These are phyloP conservation scores for Chionoecetes opilio DNA, from an alignment of 1,140 invertebrate genomes.

Conservation along the genomic window DNA sequence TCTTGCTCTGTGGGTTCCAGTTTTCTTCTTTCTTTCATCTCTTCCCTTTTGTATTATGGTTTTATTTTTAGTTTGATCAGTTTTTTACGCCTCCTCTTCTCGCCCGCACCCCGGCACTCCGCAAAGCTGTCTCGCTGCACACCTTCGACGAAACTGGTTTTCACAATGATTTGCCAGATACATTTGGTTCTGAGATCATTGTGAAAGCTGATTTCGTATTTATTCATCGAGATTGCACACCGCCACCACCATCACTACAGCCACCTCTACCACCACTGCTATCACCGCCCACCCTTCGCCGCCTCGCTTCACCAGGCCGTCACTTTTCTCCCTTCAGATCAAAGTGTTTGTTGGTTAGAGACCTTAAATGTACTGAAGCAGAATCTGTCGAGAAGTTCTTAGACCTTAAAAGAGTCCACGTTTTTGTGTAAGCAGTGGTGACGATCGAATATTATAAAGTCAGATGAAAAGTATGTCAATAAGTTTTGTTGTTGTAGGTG, in stretches of 20 bases:
- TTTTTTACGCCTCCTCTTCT: not conserved
- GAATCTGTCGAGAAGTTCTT: not conserved
- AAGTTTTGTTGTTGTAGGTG: not conserved
- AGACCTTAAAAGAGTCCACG: not conserved
- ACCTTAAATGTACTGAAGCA: not conserved
- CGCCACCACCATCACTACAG: not conserved
- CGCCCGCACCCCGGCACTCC: not conserved
- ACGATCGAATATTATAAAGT: not conserved
- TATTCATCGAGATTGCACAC: slow-evolving; percentile 43
- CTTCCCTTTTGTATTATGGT: not conserved
- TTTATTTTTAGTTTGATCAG: not conserved
- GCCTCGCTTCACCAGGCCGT: not conserved
- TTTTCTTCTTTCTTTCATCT: not conserved
- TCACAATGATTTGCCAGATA: slow-evolving; percentile 96
- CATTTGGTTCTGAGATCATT: slow-evolving; percentile 94
- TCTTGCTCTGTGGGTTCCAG: no score
- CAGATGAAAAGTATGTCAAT: not conserved
- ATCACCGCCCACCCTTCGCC: not conserved
- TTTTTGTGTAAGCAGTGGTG: not conserved
- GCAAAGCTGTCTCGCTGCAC: not conserved
- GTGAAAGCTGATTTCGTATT: slow-evolving; percentile 95
- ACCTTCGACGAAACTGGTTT: slow-evolving; percentile 91
- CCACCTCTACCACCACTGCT: not conserved
- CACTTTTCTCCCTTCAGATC: not conserved
- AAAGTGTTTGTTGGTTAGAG: not conserved